Conservation (phyloP, 2,113 vertebrate genomes). For the Paedocypris sp. region DNA sequence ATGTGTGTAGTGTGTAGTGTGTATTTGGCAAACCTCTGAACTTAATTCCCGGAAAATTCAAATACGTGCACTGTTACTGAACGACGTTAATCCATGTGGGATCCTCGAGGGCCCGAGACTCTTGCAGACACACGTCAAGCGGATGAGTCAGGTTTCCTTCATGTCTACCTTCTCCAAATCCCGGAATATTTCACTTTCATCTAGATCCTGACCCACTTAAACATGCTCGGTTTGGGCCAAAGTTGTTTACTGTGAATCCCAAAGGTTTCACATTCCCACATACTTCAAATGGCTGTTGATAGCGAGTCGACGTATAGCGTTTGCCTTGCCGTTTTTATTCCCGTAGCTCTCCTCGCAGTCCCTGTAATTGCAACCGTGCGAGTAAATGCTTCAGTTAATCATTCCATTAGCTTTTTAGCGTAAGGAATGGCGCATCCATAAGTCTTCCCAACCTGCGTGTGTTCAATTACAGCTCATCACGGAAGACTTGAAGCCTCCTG, state of each 20-base stretch:
- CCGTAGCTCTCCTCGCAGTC: background rate
- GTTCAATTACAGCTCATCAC: background rate
- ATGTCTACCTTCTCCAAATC: background rate
- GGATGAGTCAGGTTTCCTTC: background rate
- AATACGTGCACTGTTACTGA: background rate
- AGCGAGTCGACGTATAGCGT: no score
- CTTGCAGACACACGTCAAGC: background rate
- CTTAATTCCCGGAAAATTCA: background rate
- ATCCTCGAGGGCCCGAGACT: conserved; percentile 13
- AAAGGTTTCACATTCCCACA: background rate
- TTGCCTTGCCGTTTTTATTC: background rate
- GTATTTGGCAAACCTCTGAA: background rate
- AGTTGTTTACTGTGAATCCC: background rate
- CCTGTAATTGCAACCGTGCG: background rate
- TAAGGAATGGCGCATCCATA: background rate
- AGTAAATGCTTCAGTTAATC: background rate
- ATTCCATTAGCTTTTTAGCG: background rate
- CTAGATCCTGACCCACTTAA: conserved; percentile 13
- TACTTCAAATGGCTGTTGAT: background rate
- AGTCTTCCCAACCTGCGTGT: conserved; percentile 2
- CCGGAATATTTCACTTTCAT: background rate
- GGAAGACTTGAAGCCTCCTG: background rate
- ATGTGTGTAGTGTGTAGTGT: background rate
- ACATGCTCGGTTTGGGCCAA: background rate
- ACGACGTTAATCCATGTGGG: conserved; percentile 8